Base-by-base conservation (phyloP, 2,888 invertebrate species). In the Romanomermis culicivorax region DNA sequence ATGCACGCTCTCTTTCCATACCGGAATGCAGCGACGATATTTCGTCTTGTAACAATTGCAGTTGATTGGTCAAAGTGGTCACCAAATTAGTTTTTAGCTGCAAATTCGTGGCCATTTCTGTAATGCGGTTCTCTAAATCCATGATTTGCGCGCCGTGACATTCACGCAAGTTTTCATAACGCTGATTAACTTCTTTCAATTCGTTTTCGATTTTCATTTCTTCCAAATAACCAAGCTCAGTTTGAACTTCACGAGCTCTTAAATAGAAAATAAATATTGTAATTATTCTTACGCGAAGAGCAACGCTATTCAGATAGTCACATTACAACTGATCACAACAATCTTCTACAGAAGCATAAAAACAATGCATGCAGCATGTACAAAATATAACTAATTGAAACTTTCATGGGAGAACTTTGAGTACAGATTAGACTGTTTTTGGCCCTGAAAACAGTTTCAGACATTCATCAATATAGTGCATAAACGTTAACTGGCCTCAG, bases 31-130 rank as follows among this genome's bases (percentile, higher is more conserved):
- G n/a, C 24, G 47, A 11, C 7, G 50, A 42, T 11, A 25, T 36
- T 26, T 55, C 43, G 2, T 52, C 47, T 7, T 53, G 11, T 42
- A 53, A 11, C 36, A 2, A 2, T 26, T 47, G 43, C 14, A 55
- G 4, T 24, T 53, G 55, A 27, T 7, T 42, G 2, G 55, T 61
- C 7, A 65, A 56, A 17, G 57, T 51, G 26, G 60, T 65, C 1
- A 64, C 63, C 2, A 67, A 57, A 25, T 62, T 59, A 1, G 64
- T 62, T 55, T 67, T 68, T 1, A 64, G 57, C 2, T 59, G 42
- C 4, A 67, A 58, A 57, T 62, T 64, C 47, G 63, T 57, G 48
- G 66, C 63, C 17, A 68, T 61, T 56, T 67, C 66, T 14, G 57
- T 60, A 55, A 67, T 64, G 26, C 61, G 58, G 27, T 59, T 62